phyloP scores from a whole-genome alignment of 1,140 invertebrate genomes.

The Philaenus spumarius region DNA sequence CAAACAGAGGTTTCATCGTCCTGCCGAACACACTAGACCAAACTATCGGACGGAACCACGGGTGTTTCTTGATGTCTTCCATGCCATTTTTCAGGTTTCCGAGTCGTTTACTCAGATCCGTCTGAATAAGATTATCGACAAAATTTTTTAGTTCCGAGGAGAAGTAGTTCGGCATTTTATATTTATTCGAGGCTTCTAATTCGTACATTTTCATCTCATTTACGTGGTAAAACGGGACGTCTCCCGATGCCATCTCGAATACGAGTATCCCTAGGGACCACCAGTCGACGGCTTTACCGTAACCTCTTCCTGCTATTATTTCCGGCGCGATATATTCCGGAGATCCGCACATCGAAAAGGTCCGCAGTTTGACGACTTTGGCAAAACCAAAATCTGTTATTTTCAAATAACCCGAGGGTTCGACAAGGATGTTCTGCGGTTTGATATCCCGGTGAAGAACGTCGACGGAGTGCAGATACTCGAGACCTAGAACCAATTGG shows the following conservation, averaged over 20 bases:
- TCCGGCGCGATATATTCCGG: slow-evolving; percentile 96
- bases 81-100: slow-evolving; percentile 81
- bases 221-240: slow-evolving; percentile 73
- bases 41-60: slow-evolving; percentile 20
- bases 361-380: slow-evolving; percentile 37
- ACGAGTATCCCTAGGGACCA: slow-evolving; percentile 85
- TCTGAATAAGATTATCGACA: slow-evolving; percentile 75
- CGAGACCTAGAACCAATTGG: slow-evolving; percentile 85
- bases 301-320: slow-evolving; percentile 89
- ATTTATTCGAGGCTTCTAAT: slow-evolving; percentile 70
- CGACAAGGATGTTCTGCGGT: slow-evolving; percentile 94
- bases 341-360: slow-evolving; percentile 93
- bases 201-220: slow-evolving; percentile 89
- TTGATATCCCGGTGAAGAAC: too few relatives aligned
- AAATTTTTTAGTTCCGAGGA: slow-evolving; percentile 76
- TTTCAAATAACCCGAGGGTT: slow-evolving; percentile 62
- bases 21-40: slow-evolving; percentile 29
- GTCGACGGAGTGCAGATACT: slow-evolving; percentile 89
- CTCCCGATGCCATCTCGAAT: slow-evolving; percentile 77
- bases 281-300: too few relatives aligned
- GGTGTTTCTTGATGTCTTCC: slow-evolving; percentile 56
- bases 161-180: slow-evolving; percentile 60
- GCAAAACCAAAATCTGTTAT: slow-evolving; percentile 28
- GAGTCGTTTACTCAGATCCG: slow-evolving; percentile 80
- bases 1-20: slow-evolving; percentile 18